Conservation (phyloP, 2,888 invertebrate genomes). For the Rhaphigaster nebulosa region DNA sequence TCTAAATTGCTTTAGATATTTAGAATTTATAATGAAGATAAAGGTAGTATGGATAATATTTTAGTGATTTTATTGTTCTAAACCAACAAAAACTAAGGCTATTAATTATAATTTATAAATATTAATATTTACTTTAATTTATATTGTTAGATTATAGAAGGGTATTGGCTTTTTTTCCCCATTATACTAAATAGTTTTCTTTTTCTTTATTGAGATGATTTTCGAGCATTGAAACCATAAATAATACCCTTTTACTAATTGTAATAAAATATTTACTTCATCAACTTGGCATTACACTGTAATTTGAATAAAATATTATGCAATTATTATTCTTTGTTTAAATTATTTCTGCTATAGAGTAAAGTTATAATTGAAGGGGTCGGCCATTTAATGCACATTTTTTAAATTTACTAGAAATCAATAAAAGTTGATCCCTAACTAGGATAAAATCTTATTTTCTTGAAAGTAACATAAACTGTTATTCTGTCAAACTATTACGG, state of each 20-base stretch:
- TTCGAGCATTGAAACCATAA: neutral
- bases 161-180: neutral
- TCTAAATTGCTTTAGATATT: neutral
- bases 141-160: neutral
- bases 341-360: neutral
- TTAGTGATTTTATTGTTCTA: neutral
- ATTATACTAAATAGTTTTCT: neutral
- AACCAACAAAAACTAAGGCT: too few relatives aligned
- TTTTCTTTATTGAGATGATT: neutral
- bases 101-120: neutral
- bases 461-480: too few relatives aligned
- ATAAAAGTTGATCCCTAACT: too few relatives aligned
- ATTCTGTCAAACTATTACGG: too few relatives aligned
- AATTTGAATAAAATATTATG: neutral
- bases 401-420: too few relatives aligned
- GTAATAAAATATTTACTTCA: neutral
- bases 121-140: neutral
- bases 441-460: too few relatives aligned
- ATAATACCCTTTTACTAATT: neutral
- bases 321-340: neutral
- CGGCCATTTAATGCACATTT: too few relatives aligned
- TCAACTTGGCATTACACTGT: neutral
- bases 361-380: neutral
- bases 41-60: neutral
- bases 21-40: neutral